Percentiles rank a stretch among this genome's conserved stretches.
Conservation (phyloP, 2,888 invertebrate genomes). For the Salticus scenicus region DNA sequence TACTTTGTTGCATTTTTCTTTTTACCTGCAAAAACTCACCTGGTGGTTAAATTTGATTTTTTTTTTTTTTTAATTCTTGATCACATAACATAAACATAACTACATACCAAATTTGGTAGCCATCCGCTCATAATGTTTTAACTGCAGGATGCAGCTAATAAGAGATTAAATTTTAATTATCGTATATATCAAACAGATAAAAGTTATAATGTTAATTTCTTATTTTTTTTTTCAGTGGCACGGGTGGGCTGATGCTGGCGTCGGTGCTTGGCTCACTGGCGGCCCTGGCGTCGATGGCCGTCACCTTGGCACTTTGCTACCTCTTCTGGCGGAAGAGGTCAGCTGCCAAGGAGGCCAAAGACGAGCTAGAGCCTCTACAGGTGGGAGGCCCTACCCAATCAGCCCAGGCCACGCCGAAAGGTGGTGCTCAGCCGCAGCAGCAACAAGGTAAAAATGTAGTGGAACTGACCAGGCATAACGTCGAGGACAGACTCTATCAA, state of each 20-base stretch:
- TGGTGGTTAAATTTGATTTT: too few relatives aligned
- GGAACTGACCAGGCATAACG: conserved; percentile 76
- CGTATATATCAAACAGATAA: too few relatives aligned
- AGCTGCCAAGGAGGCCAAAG: conserved; percentile 80
- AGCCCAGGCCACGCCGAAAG: conserved; percentile 71
- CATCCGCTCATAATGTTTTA: too few relatives aligned
- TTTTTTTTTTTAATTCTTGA: too few relatives aligned
- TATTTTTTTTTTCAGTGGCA: conserved; percentile 36
- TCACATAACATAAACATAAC: too few relatives aligned
- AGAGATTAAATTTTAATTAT: too few relatives aligned
- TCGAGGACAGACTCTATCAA: conserved; percentile 83
- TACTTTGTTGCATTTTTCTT: too few relatives aligned
- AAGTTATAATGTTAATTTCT: background rate
- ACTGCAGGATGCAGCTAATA: too few relatives aligned
- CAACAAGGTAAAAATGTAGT: conserved; percentile 74
- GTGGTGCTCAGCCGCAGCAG: conserved; percentile 18
- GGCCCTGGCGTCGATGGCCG: conserved; percentile 69
- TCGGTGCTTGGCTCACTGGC: conserved; percentile 68
- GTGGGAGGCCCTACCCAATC: conserved; percentile 77
- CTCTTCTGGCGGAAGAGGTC: conserved; percentile 78
- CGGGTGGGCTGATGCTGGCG: conserved; percentile 67
- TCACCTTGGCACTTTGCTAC: conserved; percentile 77
- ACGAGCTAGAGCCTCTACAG: conserved; percentile 74
- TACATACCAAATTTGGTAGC: too few relatives aligned
- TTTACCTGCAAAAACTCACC: too few relatives aligned